Conservation (phyloP, 1,140 invertebrate genomes). For the Drosophila pseudoananassae region DNA sequence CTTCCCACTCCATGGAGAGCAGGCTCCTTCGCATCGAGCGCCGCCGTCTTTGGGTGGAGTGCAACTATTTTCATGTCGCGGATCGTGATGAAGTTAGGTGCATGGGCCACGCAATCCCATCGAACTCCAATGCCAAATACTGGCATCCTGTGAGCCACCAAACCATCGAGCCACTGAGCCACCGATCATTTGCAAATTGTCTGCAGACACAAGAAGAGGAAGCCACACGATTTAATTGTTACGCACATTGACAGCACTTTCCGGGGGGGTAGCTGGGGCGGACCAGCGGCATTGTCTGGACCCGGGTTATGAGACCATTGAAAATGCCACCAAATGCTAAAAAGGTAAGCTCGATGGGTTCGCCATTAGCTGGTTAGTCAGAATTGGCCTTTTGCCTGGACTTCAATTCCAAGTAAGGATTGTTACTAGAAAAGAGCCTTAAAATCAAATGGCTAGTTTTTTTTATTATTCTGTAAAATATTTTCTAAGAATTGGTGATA, state of each 20-base stretch:
- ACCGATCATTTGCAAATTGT: conserved; percentile 68
- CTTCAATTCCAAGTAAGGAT: conserved; percentile 17
- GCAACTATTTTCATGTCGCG: conserved; percentile 81
- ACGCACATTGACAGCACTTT: conserved; percentile 74
- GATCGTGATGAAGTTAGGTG: conserved; percentile 81
- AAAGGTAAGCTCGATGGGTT: conserved; percentile 23
- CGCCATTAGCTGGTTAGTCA: conserved; percentile 29
- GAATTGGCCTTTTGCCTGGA: conserved; percentile 28
- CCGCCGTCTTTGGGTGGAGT: conserved; percentile 46
- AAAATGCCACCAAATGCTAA: conserved; percentile 51
- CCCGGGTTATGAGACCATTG: conserved; percentile 50
- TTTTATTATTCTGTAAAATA: not conserved
- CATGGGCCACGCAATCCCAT: conserved; percentile 67
- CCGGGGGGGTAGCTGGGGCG: not conserved
- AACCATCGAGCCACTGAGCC: conserved; percentile 2
- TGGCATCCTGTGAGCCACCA: conserved; percentile 51
- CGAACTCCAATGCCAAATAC: conserved; percentile 10
- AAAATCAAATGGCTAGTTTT: not conserved
- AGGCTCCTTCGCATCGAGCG: conserved; percentile 45
- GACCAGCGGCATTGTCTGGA: conserved; percentile 29
- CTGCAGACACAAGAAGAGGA: conserved; percentile 48
- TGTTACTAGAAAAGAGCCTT: not conserved
- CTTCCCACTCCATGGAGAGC: conserved; percentile 57
- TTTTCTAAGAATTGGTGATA: not conserved
- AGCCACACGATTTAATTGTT: conserved; percentile 83